These are phyloP conservation scores for Nerophis ophidion DNA, from an alignment of 2,113 vertebrate species.

Conservation along the genomic window DNA sequence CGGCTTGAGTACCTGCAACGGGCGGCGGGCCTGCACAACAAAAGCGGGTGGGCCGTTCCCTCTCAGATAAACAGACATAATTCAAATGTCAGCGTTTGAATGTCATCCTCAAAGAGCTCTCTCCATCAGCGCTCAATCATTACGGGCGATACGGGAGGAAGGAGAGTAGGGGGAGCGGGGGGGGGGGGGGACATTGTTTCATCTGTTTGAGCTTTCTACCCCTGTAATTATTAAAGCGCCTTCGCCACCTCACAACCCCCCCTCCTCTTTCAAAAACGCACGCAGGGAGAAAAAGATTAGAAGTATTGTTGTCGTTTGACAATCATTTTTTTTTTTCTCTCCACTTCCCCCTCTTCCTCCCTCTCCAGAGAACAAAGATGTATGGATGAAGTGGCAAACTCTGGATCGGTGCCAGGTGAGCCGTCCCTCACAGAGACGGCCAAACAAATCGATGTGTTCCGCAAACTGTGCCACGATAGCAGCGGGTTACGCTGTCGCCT, in stretches of 20 bases:
- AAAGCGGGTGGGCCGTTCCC: slow-evolving; percentile 74
- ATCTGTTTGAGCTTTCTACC: slow-evolving; percentile 94
- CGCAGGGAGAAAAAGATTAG: slow-evolving; percentile 95
- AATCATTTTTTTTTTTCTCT: slow-evolving; percentile 75
- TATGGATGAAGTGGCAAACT: slow-evolving; percentile 82
- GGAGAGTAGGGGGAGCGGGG: slow-evolving; percentile 41
- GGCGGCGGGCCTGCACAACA: slow-evolving; percentile 50
- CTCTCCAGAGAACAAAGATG: slow-evolving; percentile 96
- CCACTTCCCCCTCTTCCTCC: slow-evolving; percentile 45
- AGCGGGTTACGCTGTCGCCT: slow-evolving; percentile 75
- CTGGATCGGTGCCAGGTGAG: slow-evolving; percentile 87
- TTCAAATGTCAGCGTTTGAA: slow-evolving; percentile 99
- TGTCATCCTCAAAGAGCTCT: slow-evolving; percentile 98
- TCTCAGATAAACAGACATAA: slow-evolving; percentile 92
- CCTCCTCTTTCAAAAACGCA: slow-evolving; percentile 87
- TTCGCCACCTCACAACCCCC: slow-evolving; percentile 73
- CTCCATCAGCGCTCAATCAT: slow-evolving; percentile 92
- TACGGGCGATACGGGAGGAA: slow-evolving; percentile 75
- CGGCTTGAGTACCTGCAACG: slow-evolving; percentile 57
- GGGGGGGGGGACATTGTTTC: slow-evolving; percentile 90
- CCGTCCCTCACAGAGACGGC: slow-evolving; percentile 86
- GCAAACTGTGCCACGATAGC: slow-evolving; percentile 82
- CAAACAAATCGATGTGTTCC: slow-evolving; percentile 93
- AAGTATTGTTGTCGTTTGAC: slow-evolving; percentile 97
- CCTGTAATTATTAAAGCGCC: slow-evolving; percentile 98